Conservation (phyloP, 1,140 invertebrate species). For the Diprion similis region DNA sequence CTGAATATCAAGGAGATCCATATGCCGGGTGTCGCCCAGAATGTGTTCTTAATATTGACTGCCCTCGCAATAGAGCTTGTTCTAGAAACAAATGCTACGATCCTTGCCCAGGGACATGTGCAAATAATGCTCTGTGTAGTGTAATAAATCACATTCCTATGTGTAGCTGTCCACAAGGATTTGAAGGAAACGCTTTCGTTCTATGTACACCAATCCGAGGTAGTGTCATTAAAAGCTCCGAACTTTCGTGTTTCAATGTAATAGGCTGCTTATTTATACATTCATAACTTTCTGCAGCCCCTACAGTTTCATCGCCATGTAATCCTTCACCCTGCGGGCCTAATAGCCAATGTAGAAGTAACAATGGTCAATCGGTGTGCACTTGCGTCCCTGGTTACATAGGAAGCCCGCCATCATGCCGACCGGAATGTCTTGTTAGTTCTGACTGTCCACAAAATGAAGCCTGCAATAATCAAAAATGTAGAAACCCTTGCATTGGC, state of each 20-base stretch:
- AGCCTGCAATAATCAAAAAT: constrained; percentile 57
- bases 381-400: constrained; percentile 69
- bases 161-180: constrained; percentile 70
- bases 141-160: constrained; percentile 73
- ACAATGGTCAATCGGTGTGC: constrained; percentile 66
- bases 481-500: constrained; percentile 54
- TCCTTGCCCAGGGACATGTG: constrained; percentile 74
- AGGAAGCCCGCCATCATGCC: constrained; percentile 69
- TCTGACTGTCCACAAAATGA: constrained; percentile 51
- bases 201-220: constrained; percentile 59
- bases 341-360: constrained; percentile 73
- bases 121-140: constrained; percentile 70
- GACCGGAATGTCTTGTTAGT: constrained; percentile 63
- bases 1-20: constrained; percentile 59
- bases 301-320: constrained; percentile 65
- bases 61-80: constrained; percentile 68
- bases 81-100: constrained; percentile 72
- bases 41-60: constrained; percentile 73
- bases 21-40: constrained; percentile 69
- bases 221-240: constrained; percentile 32
- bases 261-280: constrained; percentile 12
- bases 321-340: constrained; percentile 75
- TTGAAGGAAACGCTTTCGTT: constrained; percentile 73
- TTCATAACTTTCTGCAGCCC: constrained; percentile 38
- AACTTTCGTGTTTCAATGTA: constrained; percentile 22